Percentiles rank a stretch among this genome's conserved stretches.
phyloP scores from a whole-genome alignment of 2,797 vertebrate species.

The Apodemus agrarius region DNA sequence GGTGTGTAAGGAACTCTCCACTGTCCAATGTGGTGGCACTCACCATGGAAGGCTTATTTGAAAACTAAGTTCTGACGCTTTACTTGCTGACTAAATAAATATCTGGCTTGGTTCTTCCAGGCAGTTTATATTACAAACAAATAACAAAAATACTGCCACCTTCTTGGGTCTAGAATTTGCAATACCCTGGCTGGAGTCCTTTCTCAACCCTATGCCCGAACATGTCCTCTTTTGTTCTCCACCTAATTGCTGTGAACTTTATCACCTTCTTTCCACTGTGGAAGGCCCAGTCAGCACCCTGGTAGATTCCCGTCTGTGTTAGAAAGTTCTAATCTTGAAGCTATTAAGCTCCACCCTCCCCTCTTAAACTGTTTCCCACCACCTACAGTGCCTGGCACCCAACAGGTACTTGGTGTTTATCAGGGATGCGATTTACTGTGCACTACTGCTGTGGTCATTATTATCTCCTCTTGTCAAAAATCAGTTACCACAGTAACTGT shows the following conservation, averaged over 20 bases:
- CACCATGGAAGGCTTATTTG: conserved; percentile 16
- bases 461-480: conserved; percentile 2
- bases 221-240: not conserved
- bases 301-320: not conserved
- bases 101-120: not conserved
- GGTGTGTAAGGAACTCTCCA: not conserved
- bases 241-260: conserved; percentile 23
- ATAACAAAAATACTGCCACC: not conserved
- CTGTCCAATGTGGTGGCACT: not conserved
- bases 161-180: conserved; percentile 3
- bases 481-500: not conserved
- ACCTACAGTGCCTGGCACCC: not conserved
- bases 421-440: conserved; percentile 17
- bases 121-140: conserved; percentile 38
- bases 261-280: not conserved
- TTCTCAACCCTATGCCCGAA: conserved; percentile 17
- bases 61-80: conserved; percentile 45
- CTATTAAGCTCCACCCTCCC: not conserved
- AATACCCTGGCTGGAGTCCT: not conserved
- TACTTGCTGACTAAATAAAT: conserved; percentile 42
- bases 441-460: not conserved
- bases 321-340: conserved; percentile 10
- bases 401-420: not conserved
- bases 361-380: not conserved
- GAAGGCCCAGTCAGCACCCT: not conserved